These are phyloP conservation scores for Ophioninae sp. DNA, from an alignment of 2,888 invertebrate species.

Conservation along the genomic window DNA sequence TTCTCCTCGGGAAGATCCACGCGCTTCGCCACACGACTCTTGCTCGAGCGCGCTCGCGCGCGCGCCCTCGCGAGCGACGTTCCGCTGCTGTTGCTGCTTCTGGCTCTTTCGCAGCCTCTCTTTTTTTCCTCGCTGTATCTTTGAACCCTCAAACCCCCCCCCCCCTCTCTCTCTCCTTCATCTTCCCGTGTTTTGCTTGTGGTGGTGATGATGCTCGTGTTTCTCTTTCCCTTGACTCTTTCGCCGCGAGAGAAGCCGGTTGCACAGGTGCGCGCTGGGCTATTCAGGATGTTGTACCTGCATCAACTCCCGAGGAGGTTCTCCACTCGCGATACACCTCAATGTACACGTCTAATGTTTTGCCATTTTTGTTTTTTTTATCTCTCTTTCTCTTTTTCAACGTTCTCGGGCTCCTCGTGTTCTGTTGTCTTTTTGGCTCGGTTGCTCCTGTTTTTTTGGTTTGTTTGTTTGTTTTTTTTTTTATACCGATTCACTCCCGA, in stretches of 20 bases:
- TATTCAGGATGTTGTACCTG: slow-evolving; percentile 60
- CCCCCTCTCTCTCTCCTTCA: slow-evolving; percentile 10
- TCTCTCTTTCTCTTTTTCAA: slow-evolving; percentile 3
- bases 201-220: slow-evolving; percentile 50
- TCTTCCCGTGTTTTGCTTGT: slow-evolving; percentile 32
- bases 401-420: neutral
- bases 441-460: too few relatives aligned
- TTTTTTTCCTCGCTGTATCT: slow-evolving; percentile 1
- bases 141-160: too few relatives aligned
- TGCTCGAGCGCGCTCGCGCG: too few relatives aligned
- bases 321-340: slow-evolving; percentile 42
- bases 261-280: slow-evolving; percentile 66
- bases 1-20: slow-evolving; percentile 61
- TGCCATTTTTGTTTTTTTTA: slow-evolving; percentile 10
- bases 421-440: neutral
- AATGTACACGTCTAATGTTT: slow-evolving; percentile 8
- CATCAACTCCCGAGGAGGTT: slow-evolving; percentile 46
- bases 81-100: slow-evolving; percentile 53
- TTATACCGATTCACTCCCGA: slow-evolving; percentile 33
- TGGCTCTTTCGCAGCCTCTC: slow-evolving; percentile 10
- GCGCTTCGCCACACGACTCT: slow-evolving; percentile 66
- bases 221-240: slow-evolving; percentile 57
- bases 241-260: slow-evolving; percentile 62
- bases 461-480: too few relatives aligned
- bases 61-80: slow-evolving; percentile 56